Base-by-base conservation (phyloP, 2,888 invertebrate genomes). In the Nomada ruficornis region DNA sequence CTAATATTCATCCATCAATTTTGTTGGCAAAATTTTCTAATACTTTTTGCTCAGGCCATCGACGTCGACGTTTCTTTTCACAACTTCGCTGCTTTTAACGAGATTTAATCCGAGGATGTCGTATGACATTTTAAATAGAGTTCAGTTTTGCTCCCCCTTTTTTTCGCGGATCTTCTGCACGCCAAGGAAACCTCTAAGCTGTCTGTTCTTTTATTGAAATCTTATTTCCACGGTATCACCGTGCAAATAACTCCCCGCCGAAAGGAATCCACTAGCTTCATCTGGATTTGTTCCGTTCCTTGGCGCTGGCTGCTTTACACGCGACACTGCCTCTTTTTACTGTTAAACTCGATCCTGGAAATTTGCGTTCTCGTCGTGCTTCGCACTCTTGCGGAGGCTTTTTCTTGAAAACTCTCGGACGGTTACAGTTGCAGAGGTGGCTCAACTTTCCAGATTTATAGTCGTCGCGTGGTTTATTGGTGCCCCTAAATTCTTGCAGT, bases 171-270 rank as follows among this genome's bases (percentile, higher is more conserved):
- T 36, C 36, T 36, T 36, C 7, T 36, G 36, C 36, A 36, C 67
- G 62, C 60, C 60, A 42, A 57, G 36, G 63, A 65, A 74, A 69
- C 69, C 75, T 70, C 57, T 59, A 60, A 63, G 74, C 57, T 50
- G 60, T 63, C 76, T 60, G 73, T 68, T 62, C 75, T 75, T 80
- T 80, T 75, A 80, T 80, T 65, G 79, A 80, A 75, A 80, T 72
- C 79, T 68, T 80, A 80, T 68, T 63, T 55, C 71, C 72, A 9
- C 47, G 67, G 71, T 60, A 68, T 52, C 64, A 47, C 62, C 70
- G 60, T 9, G 73, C 63, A 57, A 77, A 77, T 70, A 70, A 70
- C 67, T 70, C 50, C 23, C 69, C 64, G 60, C 59, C 42, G 63
- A 65, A 7, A 7, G 36, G 36, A 36, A 36, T 36, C 36, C 36